These are phyloP conservation scores for Cydia strobilella DNA, from an alignment of 1,140 invertebrate species.

Conservation along the genomic window DNA sequence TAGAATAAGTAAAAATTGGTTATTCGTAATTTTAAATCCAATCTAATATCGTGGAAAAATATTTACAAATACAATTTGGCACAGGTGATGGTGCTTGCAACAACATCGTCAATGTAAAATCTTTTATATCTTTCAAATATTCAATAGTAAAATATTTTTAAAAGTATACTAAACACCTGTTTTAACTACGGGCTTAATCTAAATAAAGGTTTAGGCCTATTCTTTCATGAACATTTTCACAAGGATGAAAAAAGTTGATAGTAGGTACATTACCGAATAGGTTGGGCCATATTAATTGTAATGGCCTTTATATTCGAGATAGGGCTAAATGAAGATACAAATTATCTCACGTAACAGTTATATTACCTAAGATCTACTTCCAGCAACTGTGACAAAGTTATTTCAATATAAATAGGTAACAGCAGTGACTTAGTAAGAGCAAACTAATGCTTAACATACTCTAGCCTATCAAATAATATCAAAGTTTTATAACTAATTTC, in stretches of 20 bases:
- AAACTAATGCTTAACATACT: slow-evolving; percentile 45
- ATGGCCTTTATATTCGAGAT: neutral
- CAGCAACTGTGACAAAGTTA: slow-evolving; percentile 31
- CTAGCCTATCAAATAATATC: slow-evolving; percentile 55
- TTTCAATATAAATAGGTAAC: slow-evolving; percentile 35
- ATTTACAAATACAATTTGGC: slow-evolving; percentile 74
- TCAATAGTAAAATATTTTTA: slow-evolving; percentile 57
- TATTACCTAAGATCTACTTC: slow-evolving; percentile 8
- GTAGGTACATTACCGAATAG: slow-evolving; percentile 21
- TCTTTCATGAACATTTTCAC: slow-evolving; percentile 44
- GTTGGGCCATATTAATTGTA: neutral
- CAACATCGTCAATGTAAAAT: slow-evolving; percentile 59
- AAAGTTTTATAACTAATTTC: slow-evolving; percentile 52
- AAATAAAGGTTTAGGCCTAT: slow-evolving; percentile 73
- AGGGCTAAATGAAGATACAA: slow-evolving; percentile 3
- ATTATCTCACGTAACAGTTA: neutral
- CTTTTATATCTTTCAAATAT: slow-evolving; percentile 53
- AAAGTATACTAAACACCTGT: slow-evolving; percentile 68
- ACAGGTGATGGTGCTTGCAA: slow-evolving; percentile 69
- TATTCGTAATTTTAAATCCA: slow-evolving; percentile 44
- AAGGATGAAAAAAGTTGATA: slow-evolving; percentile 2
- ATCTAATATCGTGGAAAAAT: slow-evolving; percentile 62
- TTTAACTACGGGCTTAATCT: slow-evolving; percentile 72
- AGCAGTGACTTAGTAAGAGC: slow-evolving; percentile 40
- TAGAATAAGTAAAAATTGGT: slow-evolving; percentile 42